Conservation (phyloP, 2,113 vertebrate genomes). For the Semnornis frantzii region DNA sequence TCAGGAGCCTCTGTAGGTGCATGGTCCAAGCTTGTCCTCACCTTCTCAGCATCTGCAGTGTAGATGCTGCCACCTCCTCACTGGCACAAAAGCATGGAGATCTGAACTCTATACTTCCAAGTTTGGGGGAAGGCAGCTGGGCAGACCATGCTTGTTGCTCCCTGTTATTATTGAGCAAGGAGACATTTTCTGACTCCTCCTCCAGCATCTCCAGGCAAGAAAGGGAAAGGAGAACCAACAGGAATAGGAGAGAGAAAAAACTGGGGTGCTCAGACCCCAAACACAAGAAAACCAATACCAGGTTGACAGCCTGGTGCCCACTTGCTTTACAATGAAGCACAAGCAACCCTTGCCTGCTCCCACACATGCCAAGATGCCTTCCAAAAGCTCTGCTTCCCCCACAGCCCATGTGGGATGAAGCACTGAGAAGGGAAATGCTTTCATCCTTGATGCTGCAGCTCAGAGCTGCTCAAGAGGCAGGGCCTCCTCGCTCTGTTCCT, state of each 20-base stretch:
- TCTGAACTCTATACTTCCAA: neutral
- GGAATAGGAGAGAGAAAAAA: neutral
- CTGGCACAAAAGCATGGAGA: neutral
- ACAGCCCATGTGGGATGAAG: neutral
- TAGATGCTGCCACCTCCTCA: neutral
- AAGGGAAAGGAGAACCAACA: neutral
- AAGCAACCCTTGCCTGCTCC: neutral
- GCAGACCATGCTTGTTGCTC: neutral
- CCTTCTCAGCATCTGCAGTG: too few species aligned
- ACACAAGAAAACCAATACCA: neutral
- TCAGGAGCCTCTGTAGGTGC: neutral
- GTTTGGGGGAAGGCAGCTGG: neutral
- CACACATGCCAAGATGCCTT: neutral
- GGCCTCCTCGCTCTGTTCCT: neutral
- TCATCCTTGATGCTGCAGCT: neutral
- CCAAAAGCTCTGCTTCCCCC: conserved; percentile 39
- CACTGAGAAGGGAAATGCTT: neutral
- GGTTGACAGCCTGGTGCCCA: neutral
- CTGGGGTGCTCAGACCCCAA: neutral
- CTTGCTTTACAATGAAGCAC: neutral
- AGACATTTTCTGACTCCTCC: neutral
- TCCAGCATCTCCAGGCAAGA: neutral
- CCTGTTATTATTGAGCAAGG: neutral
- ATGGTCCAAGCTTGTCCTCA: neutral
- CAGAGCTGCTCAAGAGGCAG: neutral